phyloP scores from a whole-genome alignment of 2,113 vertebrate genomes.

The Pholis gunnellus region DNA sequence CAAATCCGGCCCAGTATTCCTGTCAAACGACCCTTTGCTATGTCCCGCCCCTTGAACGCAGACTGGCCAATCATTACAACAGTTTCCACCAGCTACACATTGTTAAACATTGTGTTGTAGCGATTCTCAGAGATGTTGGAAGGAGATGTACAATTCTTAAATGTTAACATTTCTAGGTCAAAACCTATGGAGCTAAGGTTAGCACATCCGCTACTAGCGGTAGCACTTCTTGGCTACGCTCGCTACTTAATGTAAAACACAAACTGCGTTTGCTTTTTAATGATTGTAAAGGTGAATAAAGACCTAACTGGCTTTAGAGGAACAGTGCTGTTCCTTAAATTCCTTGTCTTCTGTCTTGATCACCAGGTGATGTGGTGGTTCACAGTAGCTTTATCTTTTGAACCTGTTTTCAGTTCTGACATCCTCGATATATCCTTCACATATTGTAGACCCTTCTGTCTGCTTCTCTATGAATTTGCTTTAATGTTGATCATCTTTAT shows the following conservation, averaged over 20 bases:
- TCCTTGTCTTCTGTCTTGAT: not conserved
- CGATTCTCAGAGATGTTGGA: too few relatives aligned
- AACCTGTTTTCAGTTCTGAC: not conserved
- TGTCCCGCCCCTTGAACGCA: too few relatives aligned
- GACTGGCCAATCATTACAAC: too few relatives aligned
- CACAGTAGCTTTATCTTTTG: not conserved
- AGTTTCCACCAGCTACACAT: too few relatives aligned
- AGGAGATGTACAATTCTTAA: too few relatives aligned
- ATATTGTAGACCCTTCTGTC: not conserved
- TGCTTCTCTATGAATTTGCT: too few relatives aligned
- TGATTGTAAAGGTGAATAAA: not conserved
- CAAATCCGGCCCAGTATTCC: not conserved
- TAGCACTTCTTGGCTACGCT: not conserved
- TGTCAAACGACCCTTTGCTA: too few relatives aligned
- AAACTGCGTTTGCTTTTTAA: not conserved
- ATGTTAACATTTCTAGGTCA: not conserved
- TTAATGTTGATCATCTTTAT: not conserved
- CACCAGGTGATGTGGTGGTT: not conserved
- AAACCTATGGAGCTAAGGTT: not conserved
- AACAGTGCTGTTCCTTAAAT: not conserved
- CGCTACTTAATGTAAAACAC: not conserved
- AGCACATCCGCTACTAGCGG: too few relatives aligned
- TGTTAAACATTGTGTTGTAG: too few relatives aligned
- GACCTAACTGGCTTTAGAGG: too few relatives aligned
- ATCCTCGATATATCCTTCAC: not conserved